Conservation (phyloP, 2,797 vertebrate species). For the Pantherophis vulpinus region DNA sequence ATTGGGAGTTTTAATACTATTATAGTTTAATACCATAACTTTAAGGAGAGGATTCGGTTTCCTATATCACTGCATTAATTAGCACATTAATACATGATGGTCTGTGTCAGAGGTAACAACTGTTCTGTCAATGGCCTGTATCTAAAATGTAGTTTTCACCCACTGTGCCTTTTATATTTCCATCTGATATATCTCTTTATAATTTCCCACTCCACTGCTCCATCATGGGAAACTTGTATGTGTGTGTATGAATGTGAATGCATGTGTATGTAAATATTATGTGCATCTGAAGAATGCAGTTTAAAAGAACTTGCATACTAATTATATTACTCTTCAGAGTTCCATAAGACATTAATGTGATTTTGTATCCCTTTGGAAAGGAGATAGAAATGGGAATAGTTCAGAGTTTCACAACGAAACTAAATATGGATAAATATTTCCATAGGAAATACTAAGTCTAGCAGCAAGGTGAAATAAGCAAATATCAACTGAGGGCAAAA, state of each 20-base stretch:
- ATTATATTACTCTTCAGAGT: neutral
- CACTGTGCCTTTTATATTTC: neutral
- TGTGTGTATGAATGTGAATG: neutral
- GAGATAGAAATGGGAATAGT: neutral
- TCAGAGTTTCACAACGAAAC: neutral
- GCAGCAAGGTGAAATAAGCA: constrained; percentile 9
- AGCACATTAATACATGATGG: neutral
- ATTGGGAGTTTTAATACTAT: neutral
- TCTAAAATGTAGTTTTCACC: neutral
- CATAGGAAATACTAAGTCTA: neutral
- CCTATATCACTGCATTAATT: neutral
- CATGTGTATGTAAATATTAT: neutral
- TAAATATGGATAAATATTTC: neutral
- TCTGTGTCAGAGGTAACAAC: neutral
- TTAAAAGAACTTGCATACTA: neutral
- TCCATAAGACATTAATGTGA: neutral
- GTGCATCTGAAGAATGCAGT: neutral
- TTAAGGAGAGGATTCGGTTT: neutral
- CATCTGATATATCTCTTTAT: neutral
- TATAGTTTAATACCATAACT: neutral
- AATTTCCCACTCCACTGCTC: neutral
- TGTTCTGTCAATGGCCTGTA: neutral
- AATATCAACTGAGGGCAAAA: neutral
- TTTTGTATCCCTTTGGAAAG: neutral
- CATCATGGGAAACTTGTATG: neutral